Evolutionary conservation across 2,888 invertebrate genomes (phyloP).

Genomic region (Urechis unicinctus): DNA sequence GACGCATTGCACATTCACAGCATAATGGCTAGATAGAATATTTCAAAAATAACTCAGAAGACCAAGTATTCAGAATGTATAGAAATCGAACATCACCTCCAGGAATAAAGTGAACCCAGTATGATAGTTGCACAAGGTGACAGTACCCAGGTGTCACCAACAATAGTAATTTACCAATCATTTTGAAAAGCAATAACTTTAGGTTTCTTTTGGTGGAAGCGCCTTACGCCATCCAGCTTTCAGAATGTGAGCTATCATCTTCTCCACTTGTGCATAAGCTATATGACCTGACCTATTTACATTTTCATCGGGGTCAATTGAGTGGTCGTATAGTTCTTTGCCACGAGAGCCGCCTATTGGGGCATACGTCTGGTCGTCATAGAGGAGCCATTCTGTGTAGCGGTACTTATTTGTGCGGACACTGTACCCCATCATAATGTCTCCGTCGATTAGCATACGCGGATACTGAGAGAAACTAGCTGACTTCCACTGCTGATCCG

Average conservation of each 20-base stretch:
- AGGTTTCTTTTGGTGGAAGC: conserved; percentile 1
- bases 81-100: not conserved
- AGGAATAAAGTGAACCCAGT: not conserved
- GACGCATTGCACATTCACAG: too few relatives aligned
- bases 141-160: not conserved
- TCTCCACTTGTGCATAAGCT: not conserved
- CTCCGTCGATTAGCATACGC: conserved; percentile 18
- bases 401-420: conserved; percentile 23
- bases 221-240: conserved; percentile 7
- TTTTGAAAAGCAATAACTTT: not conserved
- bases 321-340: conserved; percentile 14
- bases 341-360: not conserved
- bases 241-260: not conserved
- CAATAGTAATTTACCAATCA: not conserved
- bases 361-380: conserved; percentile 7
- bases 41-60: not conserved
- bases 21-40: not conserved
- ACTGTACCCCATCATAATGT: conserved; percentile 27
- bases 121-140: not conserved
- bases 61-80: not conserved
- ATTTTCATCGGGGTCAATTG: conserved; percentile 12
- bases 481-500: conserved; percentile 10
- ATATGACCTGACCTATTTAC: conserved; percentile 2
- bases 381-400: conserved; percentile 23
- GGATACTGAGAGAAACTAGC: conserved; percentile 22